Evolutionary conservation across 2,797 vertebrate genomes (phyloP), one percentile per base, ranked within the genome.

Genomic region (Leuciscus waleckii): DNA sequence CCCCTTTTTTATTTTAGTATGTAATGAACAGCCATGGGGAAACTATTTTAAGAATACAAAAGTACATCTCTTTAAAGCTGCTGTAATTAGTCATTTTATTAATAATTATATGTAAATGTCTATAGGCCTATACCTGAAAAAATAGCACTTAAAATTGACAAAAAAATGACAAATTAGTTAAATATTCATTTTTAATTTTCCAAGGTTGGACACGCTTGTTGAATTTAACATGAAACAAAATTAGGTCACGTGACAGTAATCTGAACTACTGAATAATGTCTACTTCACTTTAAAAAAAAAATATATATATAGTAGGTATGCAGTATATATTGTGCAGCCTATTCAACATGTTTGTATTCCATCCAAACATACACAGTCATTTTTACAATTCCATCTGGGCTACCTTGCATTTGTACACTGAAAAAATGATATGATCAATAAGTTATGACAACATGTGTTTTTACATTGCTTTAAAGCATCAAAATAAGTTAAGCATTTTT

Each of bases 1-100:
- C 4, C 2, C 11, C 9, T n/a, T 54, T 51, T 68, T 73, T 10
- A 2, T 4, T 32, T 54, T 29, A 23, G 43, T 74, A 51, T 76
- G 3, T 76, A 77, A 83, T 83, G 61, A 83, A 58, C 71, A 67
- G 43, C 58, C 71, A 29, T 19, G 23, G 61, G 54, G 51, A 65
- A 83, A 49, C n/a, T 21, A 16, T 43, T 61, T 63, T 46, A 46
- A 4, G 43, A 46, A 46, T 4, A 14, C 43, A 46, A 14, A 46
- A 14, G 21, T 17, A 49, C 19, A 46, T 37, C 9, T 37, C 13
- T 41, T 61, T 8, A 41, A 16, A 41, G 32, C 11, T 56, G 32
- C 19, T 56, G 73, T 46, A n/a, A 67, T 69, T 46, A 46, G 14
- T 26, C 19, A 69, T n/a, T 63, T 43, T 4, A 10, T 61, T 17